Conservation (phyloP, 2,888 invertebrate genomes). For the Onchidella celtica region DNA sequence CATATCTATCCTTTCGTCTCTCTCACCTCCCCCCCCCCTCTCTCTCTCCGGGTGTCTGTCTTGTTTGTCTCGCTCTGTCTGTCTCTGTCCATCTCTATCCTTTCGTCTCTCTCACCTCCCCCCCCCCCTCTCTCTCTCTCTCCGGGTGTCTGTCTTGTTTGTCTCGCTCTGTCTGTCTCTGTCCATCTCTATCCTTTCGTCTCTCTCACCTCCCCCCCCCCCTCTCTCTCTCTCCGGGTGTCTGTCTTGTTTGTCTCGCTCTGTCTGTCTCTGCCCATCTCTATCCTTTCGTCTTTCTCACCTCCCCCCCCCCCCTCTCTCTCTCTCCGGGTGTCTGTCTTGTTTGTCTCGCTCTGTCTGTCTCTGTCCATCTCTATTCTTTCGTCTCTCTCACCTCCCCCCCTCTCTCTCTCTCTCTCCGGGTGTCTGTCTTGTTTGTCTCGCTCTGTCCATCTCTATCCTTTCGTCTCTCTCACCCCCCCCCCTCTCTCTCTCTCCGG, state of each 20-base stretch:
- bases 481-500: too few species aligned
- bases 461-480: too few species aligned
- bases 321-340: too few species aligned
- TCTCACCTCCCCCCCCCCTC: background rate
- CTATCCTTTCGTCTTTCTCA: too few species aligned
- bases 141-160: background rate
- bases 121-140: background rate
- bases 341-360: too few species aligned
- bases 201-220: background rate
- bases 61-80: background rate
- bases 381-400: too few species aligned
- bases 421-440: too few species aligned
- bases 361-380: too few species aligned
- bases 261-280: too few species aligned
- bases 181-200: background rate
- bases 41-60: background rate
- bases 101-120: background rate
- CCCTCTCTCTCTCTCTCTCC: too few species aligned
- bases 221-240: constrained; percentile 10
- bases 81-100: background rate
- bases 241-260: background rate
- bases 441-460: too few species aligned
- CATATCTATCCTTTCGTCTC: background rate
- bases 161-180: background rate
- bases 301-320: too few species aligned